A percentile compares a stretch with the other conserved stretches of the same genome.
Evolutionary conservation across 2,113 vertebrate genomes (phyloP).

Genomic region (Zosterops hypoxanthus): DNA sequence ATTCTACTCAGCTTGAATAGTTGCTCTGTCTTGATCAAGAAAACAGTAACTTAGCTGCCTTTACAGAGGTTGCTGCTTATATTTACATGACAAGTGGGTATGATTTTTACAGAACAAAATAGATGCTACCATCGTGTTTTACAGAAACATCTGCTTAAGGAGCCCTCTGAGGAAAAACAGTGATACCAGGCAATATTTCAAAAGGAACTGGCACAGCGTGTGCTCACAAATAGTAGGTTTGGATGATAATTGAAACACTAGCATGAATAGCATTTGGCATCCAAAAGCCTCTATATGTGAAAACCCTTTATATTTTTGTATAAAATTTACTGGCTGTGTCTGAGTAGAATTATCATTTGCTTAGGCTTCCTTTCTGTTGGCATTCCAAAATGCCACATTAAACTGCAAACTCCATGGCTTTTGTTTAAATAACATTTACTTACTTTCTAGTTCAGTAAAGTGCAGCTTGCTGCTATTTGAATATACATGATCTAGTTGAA

Average conservation of each 20-base stretch:
- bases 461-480: not conserved
- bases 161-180: not conserved
- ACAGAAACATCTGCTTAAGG: not conserved
- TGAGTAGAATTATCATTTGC: not conserved
- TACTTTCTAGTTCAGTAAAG: not conserved
- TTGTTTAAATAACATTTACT: not conserved
- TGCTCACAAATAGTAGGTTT: not conserved
- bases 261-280: not conserved
- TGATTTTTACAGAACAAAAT: not conserved
- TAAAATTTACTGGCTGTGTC: not conserved
- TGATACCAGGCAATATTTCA: not conserved
- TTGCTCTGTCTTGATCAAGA: not conserved
- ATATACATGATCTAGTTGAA: not conserved
- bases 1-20: not conserved
- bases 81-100: not conserved
- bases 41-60: not conserved
- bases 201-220: not conserved
- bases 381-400: not conserved
- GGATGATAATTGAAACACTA: not conserved
- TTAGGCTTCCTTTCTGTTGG: not conserved
- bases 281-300: not conserved
- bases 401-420: not conserved
- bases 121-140: not conserved
- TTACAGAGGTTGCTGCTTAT: not conserved
- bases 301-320: not conserved